Conservation (phyloP, 37 sponge, comb jelly and placozoan genomes). For the Oopsacas minuta region DNA sequence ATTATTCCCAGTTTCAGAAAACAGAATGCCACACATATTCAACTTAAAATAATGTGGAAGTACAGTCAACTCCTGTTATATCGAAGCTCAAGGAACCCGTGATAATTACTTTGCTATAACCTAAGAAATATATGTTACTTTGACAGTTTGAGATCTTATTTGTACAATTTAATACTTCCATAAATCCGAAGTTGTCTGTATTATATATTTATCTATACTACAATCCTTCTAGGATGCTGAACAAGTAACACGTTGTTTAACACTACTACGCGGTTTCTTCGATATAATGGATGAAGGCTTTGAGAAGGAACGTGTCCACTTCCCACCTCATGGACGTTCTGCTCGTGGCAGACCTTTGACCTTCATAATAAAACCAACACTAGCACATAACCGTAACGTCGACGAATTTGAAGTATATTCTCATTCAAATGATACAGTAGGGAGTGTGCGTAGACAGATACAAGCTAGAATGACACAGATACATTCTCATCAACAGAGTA, state of each 20-base stretch:
- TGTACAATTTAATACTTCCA: no score
- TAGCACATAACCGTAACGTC: neutral
- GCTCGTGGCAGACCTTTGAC: neutral
- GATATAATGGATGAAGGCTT: slow-evolving; percentile 68
- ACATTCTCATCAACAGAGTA: slow-evolving; percentile 35
- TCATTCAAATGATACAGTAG: slow-evolving; percentile 69
- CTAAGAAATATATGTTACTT: no score
- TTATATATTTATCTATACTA: neutral
- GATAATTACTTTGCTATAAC: no score
- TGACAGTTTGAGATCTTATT: no score
- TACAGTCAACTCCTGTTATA: no score
- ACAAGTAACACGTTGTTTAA: slow-evolving; percentile 54
- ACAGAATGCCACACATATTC: no score
- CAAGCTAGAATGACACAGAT: slow-evolving; percentile 40
- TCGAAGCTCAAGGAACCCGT: no score
- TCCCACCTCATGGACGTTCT: slow-evolving; percentile 76
- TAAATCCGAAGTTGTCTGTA: no score
- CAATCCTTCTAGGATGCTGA: neutral
- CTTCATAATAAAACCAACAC: neutral
- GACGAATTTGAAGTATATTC: slow-evolving; percentile 75
- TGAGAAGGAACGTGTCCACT: slow-evolving; percentile 50
- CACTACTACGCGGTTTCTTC: slow-evolving; percentile 63
- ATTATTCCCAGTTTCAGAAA: no score
- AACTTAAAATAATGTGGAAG: no score
- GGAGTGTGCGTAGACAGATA: slow-evolving; percentile 58